Conservation (phyloP, 2,888 invertebrate species). For the Chirona hameri region DNA sequence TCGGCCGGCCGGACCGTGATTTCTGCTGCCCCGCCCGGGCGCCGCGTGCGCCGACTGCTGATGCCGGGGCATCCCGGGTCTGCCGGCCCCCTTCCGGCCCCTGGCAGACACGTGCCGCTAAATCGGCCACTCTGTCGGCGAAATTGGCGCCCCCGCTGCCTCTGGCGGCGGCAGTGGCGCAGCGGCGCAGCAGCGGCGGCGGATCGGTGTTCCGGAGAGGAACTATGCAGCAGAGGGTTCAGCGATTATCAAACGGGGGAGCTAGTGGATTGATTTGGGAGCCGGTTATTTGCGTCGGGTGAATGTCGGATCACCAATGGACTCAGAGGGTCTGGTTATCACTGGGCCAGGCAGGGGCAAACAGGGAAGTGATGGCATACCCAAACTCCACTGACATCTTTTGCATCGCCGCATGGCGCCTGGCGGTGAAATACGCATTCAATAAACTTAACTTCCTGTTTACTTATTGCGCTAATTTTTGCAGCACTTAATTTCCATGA, state of each 20-base stretch:
- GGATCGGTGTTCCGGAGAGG: no score
- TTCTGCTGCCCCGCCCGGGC: neutral
- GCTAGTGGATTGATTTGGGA: no score
- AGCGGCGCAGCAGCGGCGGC: neutral
- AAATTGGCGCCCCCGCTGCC: neutral
- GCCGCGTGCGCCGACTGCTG: neutral
- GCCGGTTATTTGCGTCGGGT: neutral
- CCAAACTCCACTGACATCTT: no score
- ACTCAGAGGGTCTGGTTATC: neutral
- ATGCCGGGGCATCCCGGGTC: neutral
- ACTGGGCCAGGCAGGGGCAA: neutral
- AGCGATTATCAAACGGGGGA: no score
- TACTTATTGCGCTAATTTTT: no score
- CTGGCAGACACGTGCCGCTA: neutral
- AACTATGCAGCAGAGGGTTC: neutral
- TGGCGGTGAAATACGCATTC: no score
- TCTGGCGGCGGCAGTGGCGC: no score
- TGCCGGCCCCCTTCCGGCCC: neutral
- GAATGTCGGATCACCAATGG: neutral
- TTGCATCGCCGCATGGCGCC: no score
- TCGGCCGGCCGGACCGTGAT: neutral
- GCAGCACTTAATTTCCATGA: no score
- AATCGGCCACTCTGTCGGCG: conserved; percentile 10
- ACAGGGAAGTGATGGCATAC: no score
- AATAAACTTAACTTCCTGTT: no score